Conservation (phyloP, 2,888 invertebrate genomes). For the Halictus ligatus region DNA sequence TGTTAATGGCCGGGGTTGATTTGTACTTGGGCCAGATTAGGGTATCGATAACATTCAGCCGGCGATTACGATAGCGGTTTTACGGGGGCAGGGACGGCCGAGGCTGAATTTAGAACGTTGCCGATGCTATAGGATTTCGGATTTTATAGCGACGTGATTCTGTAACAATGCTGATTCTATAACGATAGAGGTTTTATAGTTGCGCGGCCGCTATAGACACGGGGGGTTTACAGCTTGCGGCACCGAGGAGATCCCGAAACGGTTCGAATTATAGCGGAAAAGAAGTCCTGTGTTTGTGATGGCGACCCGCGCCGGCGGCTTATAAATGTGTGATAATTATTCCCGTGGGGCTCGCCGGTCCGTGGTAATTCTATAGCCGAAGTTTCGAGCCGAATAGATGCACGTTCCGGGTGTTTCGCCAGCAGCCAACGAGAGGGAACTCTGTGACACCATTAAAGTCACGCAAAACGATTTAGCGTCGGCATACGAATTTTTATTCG, state of each 20-base stretch:
- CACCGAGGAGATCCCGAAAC: not conserved
- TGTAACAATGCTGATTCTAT: constrained; percentile 7
- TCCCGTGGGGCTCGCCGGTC: not conserved
- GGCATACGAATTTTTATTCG: not conserved
- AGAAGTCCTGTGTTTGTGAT: not conserved
- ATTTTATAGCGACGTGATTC: constrained; percentile 7
- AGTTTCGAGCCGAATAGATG: not conserved
- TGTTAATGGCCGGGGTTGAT: constrained; percentile 18
- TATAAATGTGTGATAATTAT: constrained; percentile 1
- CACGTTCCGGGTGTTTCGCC: not conserved
- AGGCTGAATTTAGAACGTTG: not conserved
- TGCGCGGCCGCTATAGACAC: not conserved
- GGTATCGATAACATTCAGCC: not conserved
- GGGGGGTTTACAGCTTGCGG: not conserved
- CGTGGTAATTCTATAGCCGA: constrained; percentile 8
- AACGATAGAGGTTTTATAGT: constrained; percentile 5
- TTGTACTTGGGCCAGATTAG: constrained; percentile 34
- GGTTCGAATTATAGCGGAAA: not conserved
- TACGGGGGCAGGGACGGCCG: not conserved
- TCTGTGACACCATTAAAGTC: not conserved
- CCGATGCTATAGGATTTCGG: not conserved
- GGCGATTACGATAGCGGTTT: not conserved
- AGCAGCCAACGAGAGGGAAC: not conserved
- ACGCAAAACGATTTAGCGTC: not conserved
- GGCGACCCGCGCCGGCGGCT: not conserved